These are phyloP conservation scores for Andrena bucephala DNA, from an alignment of 2,888 invertebrate species.

Conservation along the genomic window DNA sequence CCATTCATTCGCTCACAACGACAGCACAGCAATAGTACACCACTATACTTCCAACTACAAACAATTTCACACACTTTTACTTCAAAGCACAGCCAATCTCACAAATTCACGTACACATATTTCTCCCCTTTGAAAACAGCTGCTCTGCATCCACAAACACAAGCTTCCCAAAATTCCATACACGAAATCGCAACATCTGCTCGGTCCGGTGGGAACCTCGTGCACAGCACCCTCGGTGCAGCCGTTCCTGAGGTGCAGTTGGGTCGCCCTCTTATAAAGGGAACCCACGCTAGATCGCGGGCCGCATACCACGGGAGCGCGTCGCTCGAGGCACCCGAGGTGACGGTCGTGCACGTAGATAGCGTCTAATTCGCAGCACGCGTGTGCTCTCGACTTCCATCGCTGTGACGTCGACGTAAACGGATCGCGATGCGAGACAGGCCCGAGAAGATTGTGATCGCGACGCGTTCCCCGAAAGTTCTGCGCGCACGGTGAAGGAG, in stretches of 20 bases:
- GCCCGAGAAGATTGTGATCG: not conserved
- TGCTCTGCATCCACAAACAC: no score
- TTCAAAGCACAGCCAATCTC: no score
- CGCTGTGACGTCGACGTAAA: not conserved
- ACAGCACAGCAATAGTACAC: no score
- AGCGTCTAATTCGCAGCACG: slow-evolving; percentile 46
- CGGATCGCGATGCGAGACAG: slow-evolving; percentile 39
- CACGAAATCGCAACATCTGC: not conserved
- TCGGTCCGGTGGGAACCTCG: slow-evolving; percentile 2
- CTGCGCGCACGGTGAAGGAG: slow-evolving; percentile 46
- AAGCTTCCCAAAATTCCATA: not conserved
- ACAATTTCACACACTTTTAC: no score
- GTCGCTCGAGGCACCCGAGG: slow-evolving; percentile 57
- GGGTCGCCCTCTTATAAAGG: slow-evolving; percentile 71
- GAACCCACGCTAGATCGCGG: slow-evolving; percentile 75
- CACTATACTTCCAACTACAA: no score
- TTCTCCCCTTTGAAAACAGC: no score
- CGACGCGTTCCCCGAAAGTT: slow-evolving; percentile 1
- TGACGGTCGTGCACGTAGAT: slow-evolving; percentile 40
- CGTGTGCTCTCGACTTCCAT: slow-evolving; percentile 26
- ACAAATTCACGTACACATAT: no score
- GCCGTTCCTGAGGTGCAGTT: slow-evolving; percentile 53
- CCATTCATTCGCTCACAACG: no score
- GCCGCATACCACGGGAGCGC: slow-evolving; percentile 75
- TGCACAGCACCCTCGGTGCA: not conserved